Base-by-base conservation (phyloP, 2,888 invertebrate species). In the Drymonia ruficornis region DNA sequence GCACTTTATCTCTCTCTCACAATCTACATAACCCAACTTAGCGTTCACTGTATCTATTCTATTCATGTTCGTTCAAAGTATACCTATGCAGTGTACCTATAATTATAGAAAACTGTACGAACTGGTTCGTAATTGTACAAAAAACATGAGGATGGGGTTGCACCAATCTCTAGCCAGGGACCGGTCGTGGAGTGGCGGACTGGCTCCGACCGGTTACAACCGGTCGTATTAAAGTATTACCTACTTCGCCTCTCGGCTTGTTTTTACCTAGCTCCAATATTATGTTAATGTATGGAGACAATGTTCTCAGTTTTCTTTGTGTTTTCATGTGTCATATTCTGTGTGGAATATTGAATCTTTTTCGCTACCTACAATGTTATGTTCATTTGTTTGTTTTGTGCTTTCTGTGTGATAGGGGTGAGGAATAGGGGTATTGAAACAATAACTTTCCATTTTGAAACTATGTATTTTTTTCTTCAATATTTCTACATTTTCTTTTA, bases 401-500 rank as follows among this genome's bases (percentile, higher is more conserved):
- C 9, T 31, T 12, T 31, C 9, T 31, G 31, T 13, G 34, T n/a
- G 40, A 9, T 56, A 56, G 7, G 29, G 55, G 50, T 50, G 50
- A 42, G 52, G 65, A 42, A 48, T n/a, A n/a, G n/a, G 52, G 52
- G 62, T 59, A 84, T 67, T 73, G 72, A 91, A 89, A 87, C 82
- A 79, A 80, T 51, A 51, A 53, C 55, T 60, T 70, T 86, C 79
- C 78, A 86, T 91, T 90, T 91, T 89, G 87, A 90, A 91, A 86
- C 91, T 89, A 89, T 91, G 88, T 91, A 89, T 91, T 91, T 87
- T 83, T 86, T 88, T 85, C 80, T 77, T 83, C 82, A 82, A 85
- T 89, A 86, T 88, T 89, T 89, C 91, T 90, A 91, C 90, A 91
- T 83, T 87, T 86, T 84, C 82, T 82, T 83, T 91, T 88, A 89